phyloP scores from a whole-genome alignment of 2,888 invertebrate species.

The Drosophila putrida region DNA sequence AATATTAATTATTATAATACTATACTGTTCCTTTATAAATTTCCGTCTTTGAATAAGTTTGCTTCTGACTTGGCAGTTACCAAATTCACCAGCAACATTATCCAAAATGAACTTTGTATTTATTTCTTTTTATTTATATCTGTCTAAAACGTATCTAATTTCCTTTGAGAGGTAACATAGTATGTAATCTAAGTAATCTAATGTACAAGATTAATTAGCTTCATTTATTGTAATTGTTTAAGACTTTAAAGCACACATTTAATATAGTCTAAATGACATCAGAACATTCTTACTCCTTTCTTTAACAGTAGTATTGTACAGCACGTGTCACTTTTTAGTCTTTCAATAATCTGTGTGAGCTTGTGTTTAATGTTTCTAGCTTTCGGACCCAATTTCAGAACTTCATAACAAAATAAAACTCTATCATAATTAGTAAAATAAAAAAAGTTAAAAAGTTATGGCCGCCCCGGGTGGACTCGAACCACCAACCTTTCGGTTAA shows the following conservation, averaged over 20 bases:
- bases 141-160: not conserved
- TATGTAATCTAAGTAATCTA: not conserved
- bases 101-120: not conserved
- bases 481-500: conserved; percentile 99
- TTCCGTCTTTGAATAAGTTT: no score
- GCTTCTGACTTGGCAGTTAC: no score
- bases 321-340: not conserved
- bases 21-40: no score
- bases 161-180: not conserved
- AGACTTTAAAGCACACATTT: not conserved
- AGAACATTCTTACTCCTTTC: no score
- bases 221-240: not conserved
- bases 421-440: no score
- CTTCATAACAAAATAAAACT: not conserved
- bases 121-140: not conserved
- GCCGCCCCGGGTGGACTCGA: conserved; percentile 98
- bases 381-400: not conserved
- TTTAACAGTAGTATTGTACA: no score
- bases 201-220: not conserved
- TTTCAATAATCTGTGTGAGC: not conserved
- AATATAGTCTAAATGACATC: not conserved
- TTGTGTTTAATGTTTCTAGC: not conserved
- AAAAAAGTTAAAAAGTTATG: conserved; percentile 12
- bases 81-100: no score
- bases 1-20: not conserved